These are phyloP conservation scores for Gorsachius magnificus DNA, from an alignment of 2,797 vertebrate species.

Conservation along the genomic window DNA sequence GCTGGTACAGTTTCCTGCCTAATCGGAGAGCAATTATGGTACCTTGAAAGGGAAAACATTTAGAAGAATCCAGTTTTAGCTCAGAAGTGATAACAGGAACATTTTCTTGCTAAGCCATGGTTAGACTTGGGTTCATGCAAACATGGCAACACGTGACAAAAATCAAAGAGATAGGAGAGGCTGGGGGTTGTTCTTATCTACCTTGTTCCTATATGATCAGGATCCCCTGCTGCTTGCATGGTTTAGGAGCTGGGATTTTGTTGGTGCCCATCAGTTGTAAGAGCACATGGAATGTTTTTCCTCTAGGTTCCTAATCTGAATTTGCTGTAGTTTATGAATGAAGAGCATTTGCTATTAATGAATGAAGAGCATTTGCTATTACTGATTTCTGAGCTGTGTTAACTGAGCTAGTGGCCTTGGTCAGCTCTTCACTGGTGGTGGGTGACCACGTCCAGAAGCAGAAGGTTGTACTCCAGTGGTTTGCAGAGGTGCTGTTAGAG, in stretches of 20 bases:
- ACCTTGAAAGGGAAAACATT: conserved; percentile 70
- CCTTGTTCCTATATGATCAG: background rate
- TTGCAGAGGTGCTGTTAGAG: background rate
- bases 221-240: background rate
- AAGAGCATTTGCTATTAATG: background rate
- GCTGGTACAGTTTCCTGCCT: conserved; percentile 83
- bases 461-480: background rate
- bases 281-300: background rate
- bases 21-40: conserved; percentile 78
- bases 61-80: conserved; percentile 57
- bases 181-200: background rate
- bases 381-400: background rate
- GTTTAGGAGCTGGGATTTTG: background rate
- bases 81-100: conserved; percentile 21
- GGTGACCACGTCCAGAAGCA: background rate
- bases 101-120: conserved; percentile 18
- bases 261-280: background rate
- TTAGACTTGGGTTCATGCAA: background rate
- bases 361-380: background rate
- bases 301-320: background rate
- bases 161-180: background rate
- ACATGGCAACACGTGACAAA: background rate
- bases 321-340: background rate
- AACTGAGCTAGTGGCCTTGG: background rate
- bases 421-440: background rate